Evolutionary conservation across 2,113 vertebrate genomes (phyloP).

Genomic region (Delphinus delphis): DNA sequence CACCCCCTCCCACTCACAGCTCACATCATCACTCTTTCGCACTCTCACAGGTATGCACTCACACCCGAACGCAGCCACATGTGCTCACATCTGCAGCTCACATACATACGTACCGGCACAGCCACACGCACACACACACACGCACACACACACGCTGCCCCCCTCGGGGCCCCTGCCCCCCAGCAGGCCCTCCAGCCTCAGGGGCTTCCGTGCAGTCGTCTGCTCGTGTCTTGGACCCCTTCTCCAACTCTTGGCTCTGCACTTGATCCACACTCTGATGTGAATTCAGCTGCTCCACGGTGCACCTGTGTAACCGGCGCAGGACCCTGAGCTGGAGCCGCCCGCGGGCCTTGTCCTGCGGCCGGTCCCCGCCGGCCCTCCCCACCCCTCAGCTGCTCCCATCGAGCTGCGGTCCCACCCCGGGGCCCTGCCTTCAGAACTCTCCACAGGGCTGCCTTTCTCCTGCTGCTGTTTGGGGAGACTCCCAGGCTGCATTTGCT

Average conservation of each 20-base stretch:
- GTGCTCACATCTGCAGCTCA: not conserved
- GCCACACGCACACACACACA: not conserved
- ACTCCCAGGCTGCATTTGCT: not conserved
- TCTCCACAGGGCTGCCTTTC: not conserved
- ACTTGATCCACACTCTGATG: not conserved
- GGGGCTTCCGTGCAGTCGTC: not conserved
- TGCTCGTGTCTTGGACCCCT: not conserved
- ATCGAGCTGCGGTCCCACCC: not conserved
- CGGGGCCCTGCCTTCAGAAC: not conserved
- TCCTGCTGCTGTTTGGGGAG: not conserved
- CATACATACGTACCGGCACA: not conserved
- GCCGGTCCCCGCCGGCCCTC: not conserved
- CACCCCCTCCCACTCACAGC: not conserved
- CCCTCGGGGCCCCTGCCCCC: not conserved
- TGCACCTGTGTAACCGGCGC: not conserved
- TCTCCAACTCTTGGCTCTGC: not conserved
- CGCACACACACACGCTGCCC: not conserved
- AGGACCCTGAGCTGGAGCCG: not conserved
- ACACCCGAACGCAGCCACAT: not conserved
- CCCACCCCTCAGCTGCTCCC: not conserved
- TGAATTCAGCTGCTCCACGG: fast-evolving
- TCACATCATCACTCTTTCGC: not conserved
- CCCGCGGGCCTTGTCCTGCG: not conserved
- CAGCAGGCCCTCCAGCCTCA: not conserved
- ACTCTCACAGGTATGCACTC: too few relatives aligned